Conservation (phyloP, 2,797 vertebrate genomes). For the Synanceia verrucosa region DNA sequence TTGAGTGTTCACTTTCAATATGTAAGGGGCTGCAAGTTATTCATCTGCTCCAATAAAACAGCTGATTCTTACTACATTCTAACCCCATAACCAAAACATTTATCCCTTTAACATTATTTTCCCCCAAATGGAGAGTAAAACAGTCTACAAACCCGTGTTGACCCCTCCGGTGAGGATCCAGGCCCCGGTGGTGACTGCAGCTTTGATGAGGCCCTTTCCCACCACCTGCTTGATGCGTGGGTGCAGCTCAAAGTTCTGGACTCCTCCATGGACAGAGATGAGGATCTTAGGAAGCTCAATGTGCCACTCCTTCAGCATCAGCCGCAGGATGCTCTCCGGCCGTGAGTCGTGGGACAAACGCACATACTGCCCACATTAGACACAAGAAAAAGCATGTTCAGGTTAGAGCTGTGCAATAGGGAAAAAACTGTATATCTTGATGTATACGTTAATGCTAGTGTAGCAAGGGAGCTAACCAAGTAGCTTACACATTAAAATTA, state of each 20-base stretch:
- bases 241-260: slow-evolving; percentile 99
- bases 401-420: too few species aligned
- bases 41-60: neutral
- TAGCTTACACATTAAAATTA: too few species aligned
- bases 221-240: slow-evolving; percentile 97
- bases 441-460: too few species aligned
- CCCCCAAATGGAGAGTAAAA: neutral
- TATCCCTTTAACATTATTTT: neutral
- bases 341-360: slow-evolving; percentile 93
- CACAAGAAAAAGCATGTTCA: neutral
- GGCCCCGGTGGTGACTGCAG: slow-evolving; percentile 97
- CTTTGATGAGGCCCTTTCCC: slow-evolving; percentile 98
- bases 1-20: neutral
- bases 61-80: neutral
- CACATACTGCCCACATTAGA: slow-evolving; percentile 85
- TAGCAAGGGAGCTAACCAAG: too few species aligned
- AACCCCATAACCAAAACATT: neutral
- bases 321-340: slow-evolving; percentile 92
- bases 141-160: slow-evolving; percentile 88
- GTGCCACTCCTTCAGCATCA: slow-evolving; percentile 98
- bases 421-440: too few species aligned
- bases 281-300: slow-evolving; percentile 99
- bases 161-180: slow-evolving; percentile 99
- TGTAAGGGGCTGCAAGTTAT: neutral
- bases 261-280: slow-evolving; percentile 97